Percentiles rank a stretch among this genome's conserved stretches.
Conservation (phyloP, 2,888 invertebrate genomes). For the Hermodice carunculata region DNA sequence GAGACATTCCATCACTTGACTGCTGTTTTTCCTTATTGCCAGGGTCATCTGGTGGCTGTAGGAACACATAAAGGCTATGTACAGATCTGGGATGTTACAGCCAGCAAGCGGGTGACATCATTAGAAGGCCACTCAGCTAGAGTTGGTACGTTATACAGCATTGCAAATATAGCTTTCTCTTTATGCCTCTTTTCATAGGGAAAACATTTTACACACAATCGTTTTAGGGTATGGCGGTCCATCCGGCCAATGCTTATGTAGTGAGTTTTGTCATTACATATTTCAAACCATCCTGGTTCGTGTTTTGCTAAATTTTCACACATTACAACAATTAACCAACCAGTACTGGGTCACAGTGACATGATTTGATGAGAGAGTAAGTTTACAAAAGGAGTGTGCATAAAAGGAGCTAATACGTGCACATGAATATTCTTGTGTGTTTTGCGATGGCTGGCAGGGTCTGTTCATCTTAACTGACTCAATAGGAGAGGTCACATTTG, state of each 20-base stretch:
- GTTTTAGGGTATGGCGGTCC: not conserved
- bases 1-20: not conserved
- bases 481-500: no score
- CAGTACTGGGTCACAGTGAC: no score
- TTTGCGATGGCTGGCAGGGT: no score
- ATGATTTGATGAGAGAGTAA: no score
- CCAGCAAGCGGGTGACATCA: slow-evolving; percentile 92
- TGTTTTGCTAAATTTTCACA: no score
- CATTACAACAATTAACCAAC: no score
- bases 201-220: not conserved
- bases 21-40: slow-evolving; percentile 20
- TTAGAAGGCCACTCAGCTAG: slow-evolving; percentile 90
- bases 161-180: not conserved
- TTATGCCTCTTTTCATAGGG: not conserved
- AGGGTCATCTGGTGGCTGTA: slow-evolving; percentile 95
- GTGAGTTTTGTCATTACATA: not conserved
- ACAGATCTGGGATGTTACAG: slow-evolving; percentile 98
- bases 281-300: not conserved
- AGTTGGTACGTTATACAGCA: slow-evolving; percentile 63
- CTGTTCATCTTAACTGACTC: no score
- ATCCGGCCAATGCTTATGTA: not conserved
- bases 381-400: no score
- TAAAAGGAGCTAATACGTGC: no score
- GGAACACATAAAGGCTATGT: slow-evolving; percentile 97
- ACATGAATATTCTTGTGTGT: no score